Conservation (phyloP, 2,113 vertebrate genomes). For the Gavia stellata region DNA sequence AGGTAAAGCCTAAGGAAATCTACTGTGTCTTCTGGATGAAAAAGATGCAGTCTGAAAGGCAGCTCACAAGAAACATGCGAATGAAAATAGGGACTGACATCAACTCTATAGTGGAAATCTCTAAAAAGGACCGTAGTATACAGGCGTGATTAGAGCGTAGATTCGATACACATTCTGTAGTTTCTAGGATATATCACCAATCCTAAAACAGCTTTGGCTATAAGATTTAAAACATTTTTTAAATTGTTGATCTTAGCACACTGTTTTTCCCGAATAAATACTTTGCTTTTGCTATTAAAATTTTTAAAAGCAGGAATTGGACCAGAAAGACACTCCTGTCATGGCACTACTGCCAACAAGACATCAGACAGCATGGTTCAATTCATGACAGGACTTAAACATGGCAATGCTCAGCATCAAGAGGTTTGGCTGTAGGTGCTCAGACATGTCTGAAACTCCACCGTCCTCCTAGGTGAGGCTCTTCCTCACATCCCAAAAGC, state of each 20-base stretch:
- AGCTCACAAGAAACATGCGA: background rate
- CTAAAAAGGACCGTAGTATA: background rate
- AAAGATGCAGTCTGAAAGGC: background rate
- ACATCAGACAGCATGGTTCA: background rate
- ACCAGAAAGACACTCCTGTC: background rate
- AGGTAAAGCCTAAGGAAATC: background rate
- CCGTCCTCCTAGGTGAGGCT: background rate
- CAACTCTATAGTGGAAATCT: background rate
- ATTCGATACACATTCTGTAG: background rate
- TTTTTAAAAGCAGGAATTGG: background rate
- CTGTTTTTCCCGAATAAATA: background rate
- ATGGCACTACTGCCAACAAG: background rate
- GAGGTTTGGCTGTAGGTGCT: background rate
- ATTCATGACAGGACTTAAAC: background rate
- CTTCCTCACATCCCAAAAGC: background rate
- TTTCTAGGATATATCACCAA: background rate
- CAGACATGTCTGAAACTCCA: background rate
- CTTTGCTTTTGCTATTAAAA: background rate
- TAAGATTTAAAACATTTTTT: background rate
- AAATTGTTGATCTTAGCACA: background rate
- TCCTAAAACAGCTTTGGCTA: background rate
- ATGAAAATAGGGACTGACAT: background rate
- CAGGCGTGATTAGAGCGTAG: background rate
- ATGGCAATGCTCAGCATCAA: background rate
- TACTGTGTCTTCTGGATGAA: background rate